Conservation (phyloP, 2,888 invertebrate genomes). For the Falcaria lacertinaria region DNA sequence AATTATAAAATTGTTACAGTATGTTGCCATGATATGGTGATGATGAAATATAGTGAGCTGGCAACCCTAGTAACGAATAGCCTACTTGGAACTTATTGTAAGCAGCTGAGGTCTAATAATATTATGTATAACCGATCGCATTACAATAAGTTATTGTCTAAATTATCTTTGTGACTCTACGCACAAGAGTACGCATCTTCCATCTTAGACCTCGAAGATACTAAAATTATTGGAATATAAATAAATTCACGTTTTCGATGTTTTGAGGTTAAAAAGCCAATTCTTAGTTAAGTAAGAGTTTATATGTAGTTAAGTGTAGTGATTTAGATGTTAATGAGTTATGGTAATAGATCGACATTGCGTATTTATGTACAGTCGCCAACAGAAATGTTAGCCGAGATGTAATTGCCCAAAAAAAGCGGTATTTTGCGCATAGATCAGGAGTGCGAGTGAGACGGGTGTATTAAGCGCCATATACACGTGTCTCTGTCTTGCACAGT, state of each 20-base stretch:
- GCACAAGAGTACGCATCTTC: slow-evolving; percentile 60
- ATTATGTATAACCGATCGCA: slow-evolving; percentile 25
- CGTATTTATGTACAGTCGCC: slow-evolving; percentile 43
- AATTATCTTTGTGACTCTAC: slow-evolving; percentile 41
- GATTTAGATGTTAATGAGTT: slow-evolving; percentile 47
- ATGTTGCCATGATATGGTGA: no score
- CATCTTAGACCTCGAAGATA: slow-evolving; percentile 38
- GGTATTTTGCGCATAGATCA: no score
- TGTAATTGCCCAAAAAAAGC: background rate
- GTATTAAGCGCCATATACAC: slow-evolving; percentile 10
- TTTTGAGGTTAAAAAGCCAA: slow-evolving; percentile 64
- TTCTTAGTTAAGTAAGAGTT: slow-evolving; percentile 66
- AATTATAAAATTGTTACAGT: no score
- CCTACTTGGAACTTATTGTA: no score
- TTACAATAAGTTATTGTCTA: slow-evolving; percentile 28
- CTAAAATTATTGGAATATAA: no score
- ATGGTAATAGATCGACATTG: slow-evolving; percentile 51
- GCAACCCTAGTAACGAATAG: no score
- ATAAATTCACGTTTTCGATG: slow-evolving; percentile 38
- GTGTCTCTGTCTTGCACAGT: background rate
- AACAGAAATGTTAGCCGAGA: slow-evolving; percentile 23
- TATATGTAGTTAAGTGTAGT: slow-evolving; percentile 64
- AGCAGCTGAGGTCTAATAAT: slow-evolving; percentile 7
- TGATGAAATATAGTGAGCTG: no score
- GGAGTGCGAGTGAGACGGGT: slow-evolving; percentile 2